A percentile compares a stretch with the other conserved stretches of the same genome.
Evolutionary conservation across 2,797 vertebrate species (phyloP).

Genomic region (Ptychadena robeensis): DNA sequence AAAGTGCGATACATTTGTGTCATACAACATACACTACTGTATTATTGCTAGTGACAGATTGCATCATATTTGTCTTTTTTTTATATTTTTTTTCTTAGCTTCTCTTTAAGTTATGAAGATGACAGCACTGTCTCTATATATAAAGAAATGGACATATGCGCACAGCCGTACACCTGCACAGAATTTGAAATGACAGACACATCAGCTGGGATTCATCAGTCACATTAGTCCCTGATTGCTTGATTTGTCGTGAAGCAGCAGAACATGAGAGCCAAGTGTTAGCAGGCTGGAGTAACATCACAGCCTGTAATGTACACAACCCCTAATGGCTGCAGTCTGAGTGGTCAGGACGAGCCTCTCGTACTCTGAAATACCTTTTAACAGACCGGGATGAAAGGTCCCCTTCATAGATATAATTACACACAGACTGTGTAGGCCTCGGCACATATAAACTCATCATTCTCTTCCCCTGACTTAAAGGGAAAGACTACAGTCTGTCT

Average conservation of each 20-base stretch:
- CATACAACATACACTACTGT: too few species aligned
- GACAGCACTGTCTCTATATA: not conserved
- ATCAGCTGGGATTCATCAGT: not conserved
- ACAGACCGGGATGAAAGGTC: conserved; percentile 26
- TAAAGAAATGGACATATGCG: not conserved
- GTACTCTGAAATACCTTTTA: conserved; percentile 20
- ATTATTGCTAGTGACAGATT: too few species aligned
- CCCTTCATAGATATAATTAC: conserved; percentile 26
- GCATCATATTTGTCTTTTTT: too few species aligned
- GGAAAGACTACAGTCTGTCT: not conserved
- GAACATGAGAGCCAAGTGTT: conserved; percentile 14
- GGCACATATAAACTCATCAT: not conserved
- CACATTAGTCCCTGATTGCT: not conserved
- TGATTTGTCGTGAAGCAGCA: conserved; percentile 2
- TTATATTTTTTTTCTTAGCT: too few species aligned
- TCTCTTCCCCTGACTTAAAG: not conserved
- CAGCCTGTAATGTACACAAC: not conserved
- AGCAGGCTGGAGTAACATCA: conserved; percentile 1
- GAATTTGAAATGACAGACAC: not conserved
- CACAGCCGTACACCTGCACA: not conserved
- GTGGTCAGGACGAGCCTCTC: conserved; percentile 1
- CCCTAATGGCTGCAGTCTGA: conserved; percentile 11
- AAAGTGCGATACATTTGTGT: too few species aligned
- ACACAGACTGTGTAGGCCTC: conserved; percentile 19
- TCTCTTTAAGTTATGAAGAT: too few species aligned